Evolutionary conservation across 2,888 invertebrate genomes (phyloP).

Genomic region (Drosophila neotestacea): DNA sequence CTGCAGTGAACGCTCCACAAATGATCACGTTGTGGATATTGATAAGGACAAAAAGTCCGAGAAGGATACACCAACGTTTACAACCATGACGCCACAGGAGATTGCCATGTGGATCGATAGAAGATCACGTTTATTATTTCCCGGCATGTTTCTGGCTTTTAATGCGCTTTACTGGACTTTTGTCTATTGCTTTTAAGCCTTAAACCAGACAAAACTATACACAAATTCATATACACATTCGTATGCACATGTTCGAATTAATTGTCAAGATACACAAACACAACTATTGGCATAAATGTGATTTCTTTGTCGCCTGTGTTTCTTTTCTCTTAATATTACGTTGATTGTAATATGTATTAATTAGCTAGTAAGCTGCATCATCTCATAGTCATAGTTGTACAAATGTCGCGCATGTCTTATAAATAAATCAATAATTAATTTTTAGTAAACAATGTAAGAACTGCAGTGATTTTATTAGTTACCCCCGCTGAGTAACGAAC

Average conservation of each 20-base stretch:
- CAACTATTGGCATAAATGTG: conserved; percentile 52
- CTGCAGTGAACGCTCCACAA: conserved; percentile 69
- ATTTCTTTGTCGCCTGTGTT: conserved; percentile 54
- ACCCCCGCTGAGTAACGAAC: too few relatives aligned
- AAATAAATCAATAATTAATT: conserved; percentile 37
- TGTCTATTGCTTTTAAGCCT: conserved; percentile 76
- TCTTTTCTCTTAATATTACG: conserved; percentile 52
- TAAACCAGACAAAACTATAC: conserved; percentile 4
- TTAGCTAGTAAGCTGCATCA: conserved; percentile 64
- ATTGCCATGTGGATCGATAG: conserved; percentile 84
- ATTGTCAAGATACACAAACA: neutral
- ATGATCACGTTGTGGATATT: conserved; percentile 76
- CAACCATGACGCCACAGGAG: conserved; percentile 83
- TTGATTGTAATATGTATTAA: conserved; percentile 63
- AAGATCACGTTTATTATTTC: conserved; percentile 78
- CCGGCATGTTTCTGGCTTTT: conserved; percentile 80
- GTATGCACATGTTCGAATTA: conserved; percentile 3
- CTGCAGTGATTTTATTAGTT: too few relatives aligned
- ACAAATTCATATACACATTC: conserved; percentile 8
- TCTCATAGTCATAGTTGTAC: conserved; percentile 78
- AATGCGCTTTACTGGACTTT: conserved; percentile 83
- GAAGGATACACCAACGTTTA: conserved; percentile 77
- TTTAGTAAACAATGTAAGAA: conserved; percentile 10
- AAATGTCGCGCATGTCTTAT: conserved; percentile 57
- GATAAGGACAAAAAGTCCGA: conserved; percentile 72